Percentiles rank a stretch among this genome's conserved stretches.
These are phyloP conservation scores for Lates japonicus DNA, from an alignment of 2,797 vertebrate species.

Conservation along the genomic window DNA sequence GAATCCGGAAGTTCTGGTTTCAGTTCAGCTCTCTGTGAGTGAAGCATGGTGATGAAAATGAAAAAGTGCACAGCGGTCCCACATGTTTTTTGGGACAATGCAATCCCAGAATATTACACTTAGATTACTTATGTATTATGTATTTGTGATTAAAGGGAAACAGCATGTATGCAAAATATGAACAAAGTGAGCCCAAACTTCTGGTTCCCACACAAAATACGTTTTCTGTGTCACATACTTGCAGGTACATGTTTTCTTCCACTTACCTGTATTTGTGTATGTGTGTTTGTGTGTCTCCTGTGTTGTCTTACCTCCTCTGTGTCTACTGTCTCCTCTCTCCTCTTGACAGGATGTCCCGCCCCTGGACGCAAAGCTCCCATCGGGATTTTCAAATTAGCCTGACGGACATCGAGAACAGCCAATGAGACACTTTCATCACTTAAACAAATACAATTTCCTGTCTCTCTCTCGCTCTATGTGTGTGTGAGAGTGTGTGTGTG, in stretches of 20 bases:
- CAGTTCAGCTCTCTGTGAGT: neutral
- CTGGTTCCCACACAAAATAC: neutral
- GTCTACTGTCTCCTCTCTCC: conserved; percentile 92
- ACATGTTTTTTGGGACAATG: neutral
- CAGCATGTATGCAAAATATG: neutral
- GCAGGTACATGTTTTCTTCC: neutral
- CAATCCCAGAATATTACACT: neutral
- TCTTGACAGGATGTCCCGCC: conserved; percentile 95
- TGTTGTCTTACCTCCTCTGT: conserved; percentile 89
- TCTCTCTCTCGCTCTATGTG: conserved; percentile 19
- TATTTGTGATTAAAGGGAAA: neutral
- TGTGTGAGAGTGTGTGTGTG: conserved; percentile 8
- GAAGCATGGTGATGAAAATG: neutral
- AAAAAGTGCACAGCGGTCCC: neutral
- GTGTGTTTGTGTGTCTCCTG: neutral
- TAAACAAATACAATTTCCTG: conserved; percentile 24
- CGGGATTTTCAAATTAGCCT: conserved; percentile 99
- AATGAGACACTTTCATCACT: conserved; percentile 62
- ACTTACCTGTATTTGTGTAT: neutral
- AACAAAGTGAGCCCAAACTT: neutral
- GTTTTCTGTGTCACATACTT: neutral
- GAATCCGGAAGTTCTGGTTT: no score
- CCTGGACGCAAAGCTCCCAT: conserved; percentile 98
- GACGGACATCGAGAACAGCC: conserved; percentile 70
- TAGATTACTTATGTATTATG: neutral